Percentiles rank a stretch among this genome's conserved stretches.
Evolutionary conservation across 2,797 vertebrate genomes (phyloP).

Genomic region (Lemur catta): DNA sequence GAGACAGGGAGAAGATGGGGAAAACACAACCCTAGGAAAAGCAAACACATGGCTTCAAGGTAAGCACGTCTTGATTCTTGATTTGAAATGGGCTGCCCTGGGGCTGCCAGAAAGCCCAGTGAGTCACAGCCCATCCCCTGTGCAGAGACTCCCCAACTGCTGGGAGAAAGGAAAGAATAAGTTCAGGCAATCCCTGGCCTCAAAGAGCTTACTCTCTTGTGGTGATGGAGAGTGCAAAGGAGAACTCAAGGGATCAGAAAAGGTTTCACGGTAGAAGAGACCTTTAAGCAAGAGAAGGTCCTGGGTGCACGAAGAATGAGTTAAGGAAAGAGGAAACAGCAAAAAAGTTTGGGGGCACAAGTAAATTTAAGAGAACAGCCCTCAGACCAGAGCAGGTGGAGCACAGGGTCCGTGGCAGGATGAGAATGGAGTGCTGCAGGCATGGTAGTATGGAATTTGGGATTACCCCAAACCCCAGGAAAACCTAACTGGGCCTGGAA

Average conservation of each 20-base stretch:
- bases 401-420: neutral
- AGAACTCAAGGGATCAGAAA: neutral
- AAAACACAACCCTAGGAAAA: neutral
- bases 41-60: neutral
- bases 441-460: rapidly evolving
- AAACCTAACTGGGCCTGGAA: neutral
- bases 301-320: neutral
- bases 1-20: neutral
- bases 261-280: neutral
- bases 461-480: neutral
- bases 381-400: neutral
- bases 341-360: neutral
- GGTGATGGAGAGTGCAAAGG: neutral
- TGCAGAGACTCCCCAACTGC: neutral
- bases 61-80: neutral
- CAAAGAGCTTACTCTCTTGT: neutral
- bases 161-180: neutral
- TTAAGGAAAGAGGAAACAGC: neutral
- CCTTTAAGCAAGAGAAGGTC: neutral
- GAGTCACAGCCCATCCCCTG: neutral
- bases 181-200: neutral
- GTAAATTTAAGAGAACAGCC: neutral
- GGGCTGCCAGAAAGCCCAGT: neutral
- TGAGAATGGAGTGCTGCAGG: neutral
- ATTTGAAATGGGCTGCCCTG: neutral